phyloP scores from a whole-genome alignment of 2,888 invertebrate species.

The Chymomyza amoena region DNA sequence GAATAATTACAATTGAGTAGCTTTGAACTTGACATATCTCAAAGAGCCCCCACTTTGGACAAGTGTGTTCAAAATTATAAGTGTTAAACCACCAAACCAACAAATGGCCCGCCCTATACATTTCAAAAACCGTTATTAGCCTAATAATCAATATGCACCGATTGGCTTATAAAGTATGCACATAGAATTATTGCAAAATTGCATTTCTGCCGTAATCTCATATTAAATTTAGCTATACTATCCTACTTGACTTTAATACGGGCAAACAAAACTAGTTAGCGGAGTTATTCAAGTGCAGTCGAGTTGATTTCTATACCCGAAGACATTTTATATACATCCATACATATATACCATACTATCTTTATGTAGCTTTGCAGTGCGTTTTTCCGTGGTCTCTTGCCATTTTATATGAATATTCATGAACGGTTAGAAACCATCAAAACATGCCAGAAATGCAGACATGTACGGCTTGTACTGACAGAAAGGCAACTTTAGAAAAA shows the following conservation, averaged over 20 bases:
- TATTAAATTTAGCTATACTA: not conserved
- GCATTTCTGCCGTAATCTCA: not conserved
- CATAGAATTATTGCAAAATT: too few species aligned
- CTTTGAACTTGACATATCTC: too few species aligned
- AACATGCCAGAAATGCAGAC: constrained; percentile 51
- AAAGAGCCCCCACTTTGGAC: too few species aligned
- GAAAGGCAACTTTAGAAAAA: not conserved
- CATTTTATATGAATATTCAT: constrained; percentile 65
- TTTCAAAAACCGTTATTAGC: too few species aligned
- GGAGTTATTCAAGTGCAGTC: constrained; percentile 6
- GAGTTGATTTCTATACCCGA: constrained; percentile 29
- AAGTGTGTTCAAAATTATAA: too few species aligned
- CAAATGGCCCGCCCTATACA: too few species aligned
- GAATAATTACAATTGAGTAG: too few species aligned
- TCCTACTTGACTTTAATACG: constrained; percentile 2
- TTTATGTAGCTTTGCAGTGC: constrained; percentile 37
- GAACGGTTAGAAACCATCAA: constrained; percentile 69
- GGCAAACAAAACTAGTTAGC: constrained; percentile 20
- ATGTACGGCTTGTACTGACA: not conserved
- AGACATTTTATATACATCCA: not conserved
- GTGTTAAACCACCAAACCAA: too few species aligned
- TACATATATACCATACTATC: too few species aligned
- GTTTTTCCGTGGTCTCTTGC: constrained; percentile 48
- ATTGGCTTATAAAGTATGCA: too few species aligned
- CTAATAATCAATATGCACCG: too few species aligned